Evolutionary conservation across 2,113 vertebrate species (phyloP).

Genomic region (Tragelaphus strepsiceros): DNA sequence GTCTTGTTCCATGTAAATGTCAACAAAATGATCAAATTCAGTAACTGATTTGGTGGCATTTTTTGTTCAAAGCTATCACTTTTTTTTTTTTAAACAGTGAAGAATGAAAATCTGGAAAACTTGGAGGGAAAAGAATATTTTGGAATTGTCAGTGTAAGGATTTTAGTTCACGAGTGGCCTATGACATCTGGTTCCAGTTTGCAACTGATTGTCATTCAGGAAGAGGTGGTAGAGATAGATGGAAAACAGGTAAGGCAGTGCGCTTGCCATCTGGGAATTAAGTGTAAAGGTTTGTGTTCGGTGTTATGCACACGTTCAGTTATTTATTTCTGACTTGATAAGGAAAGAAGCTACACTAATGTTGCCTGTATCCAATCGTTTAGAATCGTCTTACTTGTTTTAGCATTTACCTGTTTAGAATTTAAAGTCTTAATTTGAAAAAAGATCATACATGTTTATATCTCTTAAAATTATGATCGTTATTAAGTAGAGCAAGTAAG

Average conservation of each 20-base stretch:
- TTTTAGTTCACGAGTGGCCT: slow-evolving; percentile 91
- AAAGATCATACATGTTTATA: background rate
- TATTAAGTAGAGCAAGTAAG: background rate
- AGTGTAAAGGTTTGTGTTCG: background rate
- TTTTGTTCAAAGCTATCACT: slow-evolving; percentile 43
- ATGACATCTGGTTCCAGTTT: slow-evolving; percentile 86
- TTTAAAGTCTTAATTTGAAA: background rate
- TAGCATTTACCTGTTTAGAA: background rate
- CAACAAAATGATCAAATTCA: background rate
- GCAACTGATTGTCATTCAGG: slow-evolving; percentile 88
- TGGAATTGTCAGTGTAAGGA: slow-evolving; percentile 85
- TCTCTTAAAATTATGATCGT: background rate
- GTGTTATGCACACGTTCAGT: background rate
- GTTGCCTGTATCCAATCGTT: background rate
- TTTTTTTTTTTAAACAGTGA: slow-evolving; percentile 81
- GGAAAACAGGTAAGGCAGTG: slow-evolving; percentile 85
- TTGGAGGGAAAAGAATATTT: slow-evolving; percentile 77
- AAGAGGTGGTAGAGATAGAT: slow-evolving; percentile 91
- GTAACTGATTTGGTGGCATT: background rate
- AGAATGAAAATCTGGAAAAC: slow-evolving; percentile 77
- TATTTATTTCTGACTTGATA: slow-evolving; percentile 25
- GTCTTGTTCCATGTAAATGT: slow-evolving; percentile 9
- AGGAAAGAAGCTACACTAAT: background rate
- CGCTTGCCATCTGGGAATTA: slow-evolving; percentile 12
- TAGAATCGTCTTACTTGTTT: background rate